Base-by-base conservation (phyloP, 2,888 invertebrate species). In the Pseudococcus viburni region DNA sequence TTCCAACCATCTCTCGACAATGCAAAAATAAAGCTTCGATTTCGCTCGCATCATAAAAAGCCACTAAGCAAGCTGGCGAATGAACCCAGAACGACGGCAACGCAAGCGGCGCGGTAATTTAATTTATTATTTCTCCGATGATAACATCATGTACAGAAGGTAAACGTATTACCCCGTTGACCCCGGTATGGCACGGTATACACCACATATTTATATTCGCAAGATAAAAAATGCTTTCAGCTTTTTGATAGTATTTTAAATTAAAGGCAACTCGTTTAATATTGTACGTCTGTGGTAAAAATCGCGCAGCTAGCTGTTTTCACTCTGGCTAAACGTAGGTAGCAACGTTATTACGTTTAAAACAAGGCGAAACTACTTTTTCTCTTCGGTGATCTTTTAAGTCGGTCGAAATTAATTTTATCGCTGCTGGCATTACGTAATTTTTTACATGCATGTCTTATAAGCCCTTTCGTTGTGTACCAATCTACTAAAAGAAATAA, bases 401-500 rank as follows among this genome's bases (percentile, higher is more conserved):
- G 68, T 73, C 68, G 33, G 33, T 73, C 26, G 26, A 33, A 73
- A 73, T 73, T 73, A 73, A 73, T 33, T 73, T 73, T 33, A 73
- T 73, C 33, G 22, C 68, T 73, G 19, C 19, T 19, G 9, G 59
- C 6, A 15, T 73, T 73, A 73, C 68, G 68, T 73, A 73, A 73
- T 33, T 73, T 73, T 73, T 73, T 26, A 73, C 68, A 73, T 73
- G 19, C 59, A 59, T 59, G 59, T 59, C 59, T 59, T 59, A 59
- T 5, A 51, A 64, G 6, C 22, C 64, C 8, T 7, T 11, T 64
- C 64, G 22, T 12, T 33, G 12, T 12, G 3, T 22, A 73, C 68
- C 59, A 59, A 59, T 59, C 59, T 59, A 59, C 19, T 12, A 11
- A 73, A 73, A 73, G 68, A 73, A 73, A 73, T 73, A 73, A 73